Conservation (phyloP, 2,113 vertebrate species). For the Pachycephala philippinensis region DNA sequence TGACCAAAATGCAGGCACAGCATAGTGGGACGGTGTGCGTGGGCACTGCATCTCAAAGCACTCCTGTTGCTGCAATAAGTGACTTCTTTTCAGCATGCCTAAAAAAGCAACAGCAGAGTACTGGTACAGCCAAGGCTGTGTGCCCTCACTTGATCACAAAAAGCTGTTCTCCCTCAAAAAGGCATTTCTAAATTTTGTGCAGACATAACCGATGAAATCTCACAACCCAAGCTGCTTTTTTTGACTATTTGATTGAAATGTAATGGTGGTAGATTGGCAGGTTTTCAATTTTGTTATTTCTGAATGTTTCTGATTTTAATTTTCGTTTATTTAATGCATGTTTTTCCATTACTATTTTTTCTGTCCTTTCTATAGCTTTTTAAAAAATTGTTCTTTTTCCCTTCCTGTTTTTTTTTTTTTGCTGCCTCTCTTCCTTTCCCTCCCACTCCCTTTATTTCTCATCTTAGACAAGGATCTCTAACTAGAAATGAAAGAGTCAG, state of each 20-base stretch:
- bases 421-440: conserved; percentile 42
- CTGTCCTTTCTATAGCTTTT: not conserved
- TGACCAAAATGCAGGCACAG: not conserved
- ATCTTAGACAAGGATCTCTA: conserved; percentile 72
- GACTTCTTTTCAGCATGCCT: conserved; percentile 1
- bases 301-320: conserved; percentile 17
- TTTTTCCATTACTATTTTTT: conserved; percentile 28
- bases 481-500: conserved; percentile 83
- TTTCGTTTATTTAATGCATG: conserved; percentile 9
- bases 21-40: not conserved
- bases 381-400: conserved; percentile 59
- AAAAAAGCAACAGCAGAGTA: conserved; percentile 11
- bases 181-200: conserved; percentile 5
- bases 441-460: conserved; percentile 39
- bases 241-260: not conserved
- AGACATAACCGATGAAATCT: not conserved
- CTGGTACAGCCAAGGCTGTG: not conserved
- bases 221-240: not conserved
- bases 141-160: conserved; percentile 8
- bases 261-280: not conserved
- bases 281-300: not conserved
- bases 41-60: not conserved
- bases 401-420: conserved; percentile 38
- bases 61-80: not conserved
- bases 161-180: conserved; percentile 13